Evolutionary conservation across 2,888 invertebrate genomes (phyloP), one percentile per base, ranked within the genome.

Genomic region (Melinaea menophilus): DNA sequence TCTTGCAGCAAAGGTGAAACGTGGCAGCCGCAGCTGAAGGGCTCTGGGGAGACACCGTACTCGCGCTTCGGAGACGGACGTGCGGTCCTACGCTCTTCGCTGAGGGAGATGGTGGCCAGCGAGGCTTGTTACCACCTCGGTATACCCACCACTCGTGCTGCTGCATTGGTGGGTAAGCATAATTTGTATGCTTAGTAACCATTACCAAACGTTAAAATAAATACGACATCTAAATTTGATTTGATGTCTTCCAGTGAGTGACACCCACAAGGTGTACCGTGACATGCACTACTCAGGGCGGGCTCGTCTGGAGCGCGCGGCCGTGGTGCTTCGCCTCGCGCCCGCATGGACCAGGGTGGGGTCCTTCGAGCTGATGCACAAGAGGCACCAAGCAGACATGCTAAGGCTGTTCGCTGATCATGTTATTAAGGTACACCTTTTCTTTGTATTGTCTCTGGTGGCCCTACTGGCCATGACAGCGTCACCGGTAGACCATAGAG

Each of bases 1-100:
- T 41, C 7, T 41, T 41, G 41, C 64, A 91, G 91, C 55, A 84
- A 86, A 64, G 92, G 92, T 11, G 92, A 93, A 73, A 81, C 92
- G 66, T 94, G 93, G 93, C 94, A 94, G 74, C 88, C 92, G 0
- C 94, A 94, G 72, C 76, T 94, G 3, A 94, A 94, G 77, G 94
- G 94, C 0, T 92, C 93, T 0, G 94, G 94, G 0, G 88, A 88
- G 71, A 94, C 94, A 0, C 94, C 94, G 0, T 94, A 92, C 79
- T 94, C 94, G 0, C 87, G 94, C 12, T 88, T 91, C 71, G 94
- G 93, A 0, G 94, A 94, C 78, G 94, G 94, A 0, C 87, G 94
- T 41, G 94, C 94, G n/a, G 94, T 94, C 1, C 82, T 94, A 0
- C 85, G 94, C n/a, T 94, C 94, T 0, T 92, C 92, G 2, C 84